A percentile compares a stretch with the other conserved stretches of the same genome.
phyloP scores from a whole-genome alignment of 2,113 vertebrate genomes.

The Microtus pennsylvanicus region DNA sequence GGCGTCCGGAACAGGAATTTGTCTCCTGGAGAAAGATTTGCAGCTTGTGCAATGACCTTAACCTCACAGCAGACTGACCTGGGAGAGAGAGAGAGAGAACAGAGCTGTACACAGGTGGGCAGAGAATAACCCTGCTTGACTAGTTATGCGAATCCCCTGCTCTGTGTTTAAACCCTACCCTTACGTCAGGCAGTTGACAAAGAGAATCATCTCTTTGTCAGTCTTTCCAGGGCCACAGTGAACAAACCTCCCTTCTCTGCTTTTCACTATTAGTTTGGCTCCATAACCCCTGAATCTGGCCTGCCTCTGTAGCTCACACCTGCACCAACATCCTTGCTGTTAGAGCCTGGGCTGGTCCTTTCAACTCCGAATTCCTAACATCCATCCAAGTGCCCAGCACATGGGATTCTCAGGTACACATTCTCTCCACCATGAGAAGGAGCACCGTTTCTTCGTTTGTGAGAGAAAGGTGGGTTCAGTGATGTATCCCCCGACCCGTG shows the following conservation, averaged over 20 bases:
- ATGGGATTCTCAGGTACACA: fast-evolving
- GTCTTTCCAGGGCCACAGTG: neutral
- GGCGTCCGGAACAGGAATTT: neutral
- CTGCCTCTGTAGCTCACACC: neutral
- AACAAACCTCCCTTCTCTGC: neutral
- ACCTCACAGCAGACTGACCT: neutral
- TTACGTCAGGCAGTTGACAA: neutral
- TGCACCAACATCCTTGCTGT: neutral
- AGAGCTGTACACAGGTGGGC: neutral
- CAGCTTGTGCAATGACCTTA: neutral
- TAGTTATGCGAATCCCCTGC: neutral
- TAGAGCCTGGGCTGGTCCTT: neutral
- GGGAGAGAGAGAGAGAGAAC: too few species aligned
- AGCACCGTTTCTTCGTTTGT: neutral
- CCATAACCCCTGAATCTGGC: neutral
- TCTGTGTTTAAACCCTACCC: neutral
- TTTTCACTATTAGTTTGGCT: neutral
- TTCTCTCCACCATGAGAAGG: neutral
- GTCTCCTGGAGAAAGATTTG: neutral
- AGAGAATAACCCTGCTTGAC: too few species aligned
- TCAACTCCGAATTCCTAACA: neutral
- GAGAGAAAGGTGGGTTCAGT: neutral
- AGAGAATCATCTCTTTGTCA: neutral
- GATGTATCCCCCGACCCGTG: neutral
- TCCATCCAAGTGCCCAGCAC: neutral